Percentiles rank a stretch among this genome's conserved stretches.
Conservation (phyloP, 2,888 invertebrate genomes). For the Cerceris rybyensis region DNA sequence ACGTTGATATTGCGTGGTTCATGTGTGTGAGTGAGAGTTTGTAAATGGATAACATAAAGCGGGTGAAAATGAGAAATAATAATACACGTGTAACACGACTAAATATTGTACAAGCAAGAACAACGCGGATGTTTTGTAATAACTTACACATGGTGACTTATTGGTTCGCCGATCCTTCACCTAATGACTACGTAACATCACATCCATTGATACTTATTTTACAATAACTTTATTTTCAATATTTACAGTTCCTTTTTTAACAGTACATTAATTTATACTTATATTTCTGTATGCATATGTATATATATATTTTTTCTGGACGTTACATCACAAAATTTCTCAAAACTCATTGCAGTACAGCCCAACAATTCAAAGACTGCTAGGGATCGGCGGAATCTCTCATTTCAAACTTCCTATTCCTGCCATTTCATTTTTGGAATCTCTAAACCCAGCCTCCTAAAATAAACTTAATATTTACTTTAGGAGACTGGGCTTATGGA, state of each 20-base stretch:
- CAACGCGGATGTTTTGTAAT: constrained; percentile 60
- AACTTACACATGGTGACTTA: constrained; percentile 35
- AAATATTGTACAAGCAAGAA: constrained; percentile 36
- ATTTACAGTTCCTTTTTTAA: background rate
- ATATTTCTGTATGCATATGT: too few species aligned
- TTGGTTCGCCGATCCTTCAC: constrained; percentile 25
- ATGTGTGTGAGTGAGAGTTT: constrained; percentile 31
- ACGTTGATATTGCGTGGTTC: constrained; percentile 6
- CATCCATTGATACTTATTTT: constrained; percentile 5
- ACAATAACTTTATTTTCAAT: background rate
- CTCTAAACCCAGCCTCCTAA: too few species aligned
- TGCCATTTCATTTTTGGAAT: too few species aligned
- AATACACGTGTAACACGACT: constrained; percentile 40
- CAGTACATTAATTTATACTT: background rate
- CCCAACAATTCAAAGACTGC: too few species aligned
- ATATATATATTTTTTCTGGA: too few species aligned
- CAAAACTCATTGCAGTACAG: too few species aligned
- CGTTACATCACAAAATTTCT: too few species aligned
- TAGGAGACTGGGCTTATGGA: too few species aligned
- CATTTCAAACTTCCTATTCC: too few species aligned
- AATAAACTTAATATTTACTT: too few species aligned
- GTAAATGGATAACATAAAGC: constrained; percentile 24
- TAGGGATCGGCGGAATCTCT: too few species aligned
- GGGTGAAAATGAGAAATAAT: constrained; percentile 16
- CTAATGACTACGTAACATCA: constrained; percentile 2